These are phyloP conservation scores for Regulus satrapa DNA, from an alignment of 2,113 vertebrate species.

Conservation along the genomic window DNA sequence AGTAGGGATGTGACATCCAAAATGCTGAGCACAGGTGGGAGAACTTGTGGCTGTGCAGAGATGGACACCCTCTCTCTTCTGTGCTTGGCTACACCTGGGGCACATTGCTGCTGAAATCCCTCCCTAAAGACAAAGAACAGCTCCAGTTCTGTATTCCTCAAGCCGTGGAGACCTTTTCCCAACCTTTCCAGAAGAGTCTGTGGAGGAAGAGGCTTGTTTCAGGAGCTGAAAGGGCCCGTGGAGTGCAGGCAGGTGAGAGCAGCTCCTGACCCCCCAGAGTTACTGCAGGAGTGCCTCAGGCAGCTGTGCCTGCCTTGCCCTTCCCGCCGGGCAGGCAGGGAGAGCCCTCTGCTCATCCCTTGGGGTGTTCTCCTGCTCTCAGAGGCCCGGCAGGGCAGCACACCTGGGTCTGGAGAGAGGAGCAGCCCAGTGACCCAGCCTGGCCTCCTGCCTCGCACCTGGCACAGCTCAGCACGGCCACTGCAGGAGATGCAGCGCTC, in stretches of 20 bases:
- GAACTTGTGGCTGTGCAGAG: neutral
- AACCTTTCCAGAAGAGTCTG: neutral
- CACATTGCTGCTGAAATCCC: neutral
- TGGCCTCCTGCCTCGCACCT: neutral
- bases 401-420: neutral
- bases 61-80: neutral
- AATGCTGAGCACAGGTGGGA: neutral
- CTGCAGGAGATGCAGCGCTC: neutral
- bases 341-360: neutral
- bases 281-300: neutral
- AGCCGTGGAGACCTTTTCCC: neutral
- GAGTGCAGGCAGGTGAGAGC: neutral
- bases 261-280: neutral
- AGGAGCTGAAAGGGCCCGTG: neutral
- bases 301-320: neutral
- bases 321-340: neutral
- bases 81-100: neutral
- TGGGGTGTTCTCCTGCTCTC: neutral
- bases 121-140: neutral
- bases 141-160: neutral
- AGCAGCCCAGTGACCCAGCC: neutral
- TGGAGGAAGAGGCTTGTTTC: neutral
- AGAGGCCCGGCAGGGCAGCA: neutral
- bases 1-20: neutral
- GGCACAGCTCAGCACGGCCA: neutral